Conservation (phyloP, 64 coral and sea anemone species). For the Pocillopora damicornis region DNA sequence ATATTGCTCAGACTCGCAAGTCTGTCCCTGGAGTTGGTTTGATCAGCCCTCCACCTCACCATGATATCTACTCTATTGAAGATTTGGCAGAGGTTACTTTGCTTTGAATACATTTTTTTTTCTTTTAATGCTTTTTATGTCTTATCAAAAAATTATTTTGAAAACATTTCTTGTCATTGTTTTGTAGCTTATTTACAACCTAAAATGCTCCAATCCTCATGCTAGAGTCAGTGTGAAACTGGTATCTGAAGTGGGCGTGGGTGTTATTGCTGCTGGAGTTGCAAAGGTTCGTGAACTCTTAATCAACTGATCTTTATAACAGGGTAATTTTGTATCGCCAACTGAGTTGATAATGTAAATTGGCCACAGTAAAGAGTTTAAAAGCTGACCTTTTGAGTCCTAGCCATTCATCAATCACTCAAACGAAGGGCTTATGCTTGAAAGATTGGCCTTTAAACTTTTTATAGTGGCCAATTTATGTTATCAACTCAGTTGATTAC, state of each 20-base stretch:
- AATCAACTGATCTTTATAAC: background rate
- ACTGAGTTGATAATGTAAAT: too few relatives aligned
- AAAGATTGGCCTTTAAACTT: too few relatives aligned
- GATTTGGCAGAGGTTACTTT: slow-evolving; percentile 87
- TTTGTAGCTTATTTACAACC: slow-evolving; percentile 85
- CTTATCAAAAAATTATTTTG: background rate
- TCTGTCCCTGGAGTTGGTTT: slow-evolving; percentile 86
- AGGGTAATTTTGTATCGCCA: too few relatives aligned
- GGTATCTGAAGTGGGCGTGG: slow-evolving; percentile 95
- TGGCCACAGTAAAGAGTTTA: too few relatives aligned
- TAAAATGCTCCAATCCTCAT: slow-evolving; percentile 82
- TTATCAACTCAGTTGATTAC: too few relatives aligned
- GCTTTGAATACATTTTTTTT: background rate
- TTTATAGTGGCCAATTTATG: too few relatives aligned
- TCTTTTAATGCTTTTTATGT: background rate
- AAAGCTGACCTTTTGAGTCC: too few relatives aligned
- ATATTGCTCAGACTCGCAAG: slow-evolving; percentile 93
- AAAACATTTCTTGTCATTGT: background rate
- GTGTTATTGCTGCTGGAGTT: slow-evolving; percentile 92
- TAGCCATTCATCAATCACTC: too few relatives aligned
- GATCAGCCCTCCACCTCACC: slow-evolving; percentile 94
- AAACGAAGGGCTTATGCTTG: too few relatives aligned
- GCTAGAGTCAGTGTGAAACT: slow-evolving; percentile 92
- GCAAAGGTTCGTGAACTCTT: slow-evolving; percentile 67
- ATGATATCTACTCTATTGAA: slow-evolving; percentile 98